Conservation (phyloP, 2,797 vertebrate genomes). For the Pteronotus mesoamericanus region DNA sequence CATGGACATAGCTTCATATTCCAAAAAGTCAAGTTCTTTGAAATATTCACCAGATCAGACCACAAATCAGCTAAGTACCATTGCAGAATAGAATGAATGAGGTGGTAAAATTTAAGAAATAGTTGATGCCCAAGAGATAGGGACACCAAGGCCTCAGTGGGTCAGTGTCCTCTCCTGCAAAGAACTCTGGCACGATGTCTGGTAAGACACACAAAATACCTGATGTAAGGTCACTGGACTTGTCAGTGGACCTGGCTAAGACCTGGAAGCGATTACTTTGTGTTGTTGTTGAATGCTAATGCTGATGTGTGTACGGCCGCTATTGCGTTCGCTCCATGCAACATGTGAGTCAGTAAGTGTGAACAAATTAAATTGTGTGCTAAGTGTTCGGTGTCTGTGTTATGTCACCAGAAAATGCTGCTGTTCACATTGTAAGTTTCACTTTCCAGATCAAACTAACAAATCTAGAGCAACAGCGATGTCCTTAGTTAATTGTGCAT, state of each 20-base stretch:
- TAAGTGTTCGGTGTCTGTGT: neutral
- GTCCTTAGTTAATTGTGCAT: neutral
- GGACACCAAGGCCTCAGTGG: conserved; percentile 30
- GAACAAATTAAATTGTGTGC: neutral
- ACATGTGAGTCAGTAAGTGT: neutral
- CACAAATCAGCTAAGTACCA: conserved; percentile 80
- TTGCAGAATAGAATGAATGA: conserved; percentile 87
- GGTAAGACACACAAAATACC: conserved; percentile 45
- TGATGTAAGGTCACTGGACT: conserved; percentile 49
- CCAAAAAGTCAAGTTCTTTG: conserved; percentile 76
- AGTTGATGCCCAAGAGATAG: conserved; percentile 56
- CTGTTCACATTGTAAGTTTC: neutral
- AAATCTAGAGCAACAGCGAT: neutral
- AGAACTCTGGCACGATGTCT: conserved; percentile 68
- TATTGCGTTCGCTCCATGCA: neutral
- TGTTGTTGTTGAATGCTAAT: neutral
- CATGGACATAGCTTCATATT: conserved; percentile 78
- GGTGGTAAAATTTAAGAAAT: conserved; percentile 75
- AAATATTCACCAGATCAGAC: conserved; percentile 80
- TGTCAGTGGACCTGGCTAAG: conserved; percentile 39
- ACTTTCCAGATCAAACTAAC: neutral
- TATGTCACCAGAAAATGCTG: neutral
- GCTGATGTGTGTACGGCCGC: neutral
- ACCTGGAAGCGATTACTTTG: neutral
- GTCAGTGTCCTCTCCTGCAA: conserved; percentile 68